phyloP scores from a whole-genome alignment of 2,113 vertebrate genomes.

The Peromyscus leucopus region DNA sequence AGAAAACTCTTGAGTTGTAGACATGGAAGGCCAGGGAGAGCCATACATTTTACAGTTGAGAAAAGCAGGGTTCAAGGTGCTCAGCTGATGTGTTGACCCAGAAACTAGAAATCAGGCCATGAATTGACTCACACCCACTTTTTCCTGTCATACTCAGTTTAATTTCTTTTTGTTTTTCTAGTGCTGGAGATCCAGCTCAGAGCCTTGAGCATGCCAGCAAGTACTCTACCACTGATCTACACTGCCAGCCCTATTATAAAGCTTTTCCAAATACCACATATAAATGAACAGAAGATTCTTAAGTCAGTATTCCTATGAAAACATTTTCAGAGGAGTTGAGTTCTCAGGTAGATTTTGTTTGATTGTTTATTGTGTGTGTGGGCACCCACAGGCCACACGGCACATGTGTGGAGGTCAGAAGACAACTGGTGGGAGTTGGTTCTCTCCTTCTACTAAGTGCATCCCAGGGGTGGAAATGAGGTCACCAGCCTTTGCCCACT shows the following conservation, averaged over 20 bases:
- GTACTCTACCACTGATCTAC: not conserved
- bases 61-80: not conserved
- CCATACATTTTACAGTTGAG: not conserved
- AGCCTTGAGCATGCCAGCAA: not conserved
- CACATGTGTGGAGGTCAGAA: not conserved
- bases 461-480: not conserved
- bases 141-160: not conserved
- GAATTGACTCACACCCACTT: not conserved
- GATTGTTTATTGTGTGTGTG: not conserved
- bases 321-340: constrained; percentile 6
- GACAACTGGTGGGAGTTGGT: not conserved
- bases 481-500: not conserved
- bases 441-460: not conserved
- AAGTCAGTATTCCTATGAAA: not conserved
- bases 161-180: not conserved
- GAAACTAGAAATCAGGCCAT: not conserved
- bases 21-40: not conserved
- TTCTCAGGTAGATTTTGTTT: constrained; percentile 1
- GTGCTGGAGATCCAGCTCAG: not conserved
- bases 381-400: not conserved
- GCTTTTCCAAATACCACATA: not conserved
- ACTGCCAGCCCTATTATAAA: not conserved
- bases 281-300: not conserved
- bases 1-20: not conserved
- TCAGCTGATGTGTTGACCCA: not conserved